Base-by-base conservation (phyloP, 2,888 invertebrate genomes). In the Mythimna ferrago region DNA sequence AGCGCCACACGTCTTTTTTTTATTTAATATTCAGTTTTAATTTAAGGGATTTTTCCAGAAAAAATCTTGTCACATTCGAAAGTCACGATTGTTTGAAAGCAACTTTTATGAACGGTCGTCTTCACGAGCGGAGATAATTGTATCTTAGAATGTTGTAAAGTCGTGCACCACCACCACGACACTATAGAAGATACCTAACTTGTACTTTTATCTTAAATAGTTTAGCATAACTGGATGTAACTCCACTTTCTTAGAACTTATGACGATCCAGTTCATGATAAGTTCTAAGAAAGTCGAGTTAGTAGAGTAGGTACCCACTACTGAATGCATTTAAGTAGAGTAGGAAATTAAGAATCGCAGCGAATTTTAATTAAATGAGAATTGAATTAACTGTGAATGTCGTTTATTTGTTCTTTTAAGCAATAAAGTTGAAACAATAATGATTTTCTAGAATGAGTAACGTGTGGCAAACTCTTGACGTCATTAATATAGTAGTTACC, bases 91-190 rank as follows among this genome's bases (percentile, higher is more conserved):
- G 51, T 60, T 77, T 35, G 63, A 74, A 76, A 65, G 53, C 60
- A 76, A 69, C 48, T 78, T 78, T 81, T 84, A 80, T 72, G 72
- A 66, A 73, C 66, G 60, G 65, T 66, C 63, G 81, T 85, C 83
- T 85, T 86, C 88, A 89, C 89, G 88, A 90, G 86, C 89, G 87
- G 69, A 87, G 85, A 89, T 85, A 89, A 92, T 90, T 87, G 73
- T 80, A 10, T 66, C 82, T 80, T 82, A 80, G 81, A 81, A 85
- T 78, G 76, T 82, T 76, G 68, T 68, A 66, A 78, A 81, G 71
- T 89, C 88, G 88, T 90, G 89, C 71, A 70, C 83, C 88, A 71
- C 82, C 89, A 87, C 86, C 86, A 88, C 71, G 69, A 54, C 57
- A 84, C 88, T 87, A 88, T 89, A 85, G 41, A 4, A 9, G 6